Percentiles rank a stretch among this genome's conserved stretches.
These are phyloP conservation scores for Phorcus lineatus DNA, from an alignment of 2,888 invertebrate genomes.

Conservation along the genomic window DNA sequence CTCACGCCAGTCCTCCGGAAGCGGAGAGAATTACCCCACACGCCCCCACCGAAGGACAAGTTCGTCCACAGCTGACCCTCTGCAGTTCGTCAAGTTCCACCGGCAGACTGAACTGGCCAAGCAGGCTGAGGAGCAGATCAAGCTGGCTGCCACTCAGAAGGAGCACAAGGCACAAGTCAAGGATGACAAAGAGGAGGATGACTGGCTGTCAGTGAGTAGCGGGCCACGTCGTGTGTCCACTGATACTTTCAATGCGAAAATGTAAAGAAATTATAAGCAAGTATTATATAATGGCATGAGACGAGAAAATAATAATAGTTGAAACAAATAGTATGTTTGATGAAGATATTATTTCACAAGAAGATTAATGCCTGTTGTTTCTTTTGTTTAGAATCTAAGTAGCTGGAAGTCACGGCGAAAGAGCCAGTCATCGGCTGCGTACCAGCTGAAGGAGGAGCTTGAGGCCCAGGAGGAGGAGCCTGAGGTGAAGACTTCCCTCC, in stretches of 20 bases:
- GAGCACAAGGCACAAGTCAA: conserved; percentile 43
- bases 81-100: conserved; percentile 71
- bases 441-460: conserved; percentile 51
- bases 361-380: no score
- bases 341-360: no score
- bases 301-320: no score
- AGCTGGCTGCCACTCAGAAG: conserved; percentile 61
- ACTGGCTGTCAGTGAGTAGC: conserved; percentile 69
- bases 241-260: no score
- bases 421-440: conserved; percentile 87
- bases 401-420: conserved; percentile 88
- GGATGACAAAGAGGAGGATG: conserved; percentile 51
- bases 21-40: conserved; percentile 53
- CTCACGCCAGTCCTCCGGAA: conserved; percentile 67
- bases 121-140: conserved; percentile 68
- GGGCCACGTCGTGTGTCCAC: background rate
- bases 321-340: no score
- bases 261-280: no score
- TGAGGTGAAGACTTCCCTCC: conserved; percentile 82
- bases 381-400: conserved; percentile 56
- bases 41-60: conserved; percentile 48
- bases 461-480: conserved; percentile 81
- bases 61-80: conserved; percentile 57
- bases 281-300: no score
- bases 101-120: conserved; percentile 61